Evolutionary conservation across 2,113 vertebrate species (phyloP).

Genomic region (Chloebia gouldiae): DNA sequence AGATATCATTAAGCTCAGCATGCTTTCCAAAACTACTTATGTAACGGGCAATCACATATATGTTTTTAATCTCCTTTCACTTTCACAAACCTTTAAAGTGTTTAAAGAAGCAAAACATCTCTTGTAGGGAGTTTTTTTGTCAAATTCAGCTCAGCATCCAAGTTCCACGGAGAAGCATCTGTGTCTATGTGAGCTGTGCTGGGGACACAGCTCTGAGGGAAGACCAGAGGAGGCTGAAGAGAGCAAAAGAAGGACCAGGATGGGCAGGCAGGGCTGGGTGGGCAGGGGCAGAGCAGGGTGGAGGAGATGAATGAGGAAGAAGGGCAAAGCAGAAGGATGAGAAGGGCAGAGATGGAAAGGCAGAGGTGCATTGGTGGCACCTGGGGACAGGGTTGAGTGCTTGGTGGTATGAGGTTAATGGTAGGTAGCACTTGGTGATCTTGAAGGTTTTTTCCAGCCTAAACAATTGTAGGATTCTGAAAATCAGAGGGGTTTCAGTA

Average conservation of each 20-base stretch:
- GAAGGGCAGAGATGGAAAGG: neutral
- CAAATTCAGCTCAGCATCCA: neutral
- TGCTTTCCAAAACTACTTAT: neutral
- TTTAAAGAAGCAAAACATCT: neutral
- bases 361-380: neutral
- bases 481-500: neutral
- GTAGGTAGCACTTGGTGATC: neutral
- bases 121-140: neutral
- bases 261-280: neutral
- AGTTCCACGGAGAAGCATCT: neutral
- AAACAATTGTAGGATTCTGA: neutral
- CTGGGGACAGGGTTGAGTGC: too few species aligned
- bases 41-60: neutral
- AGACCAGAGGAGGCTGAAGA: neutral
- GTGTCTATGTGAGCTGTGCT: neutral
- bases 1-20: slow-evolving; percentile 3
- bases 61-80: slow-evolving; percentile 33
- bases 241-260: too few species aligned
- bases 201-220: neutral
- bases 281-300: neutral
- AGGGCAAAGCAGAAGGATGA: neutral
- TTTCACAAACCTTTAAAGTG: neutral
- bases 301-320: neutral
- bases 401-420: neutral
- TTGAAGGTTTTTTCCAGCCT: neutral